Conservation (phyloP, 2,888 invertebrate genomes). For the Meteorus colon region DNA sequence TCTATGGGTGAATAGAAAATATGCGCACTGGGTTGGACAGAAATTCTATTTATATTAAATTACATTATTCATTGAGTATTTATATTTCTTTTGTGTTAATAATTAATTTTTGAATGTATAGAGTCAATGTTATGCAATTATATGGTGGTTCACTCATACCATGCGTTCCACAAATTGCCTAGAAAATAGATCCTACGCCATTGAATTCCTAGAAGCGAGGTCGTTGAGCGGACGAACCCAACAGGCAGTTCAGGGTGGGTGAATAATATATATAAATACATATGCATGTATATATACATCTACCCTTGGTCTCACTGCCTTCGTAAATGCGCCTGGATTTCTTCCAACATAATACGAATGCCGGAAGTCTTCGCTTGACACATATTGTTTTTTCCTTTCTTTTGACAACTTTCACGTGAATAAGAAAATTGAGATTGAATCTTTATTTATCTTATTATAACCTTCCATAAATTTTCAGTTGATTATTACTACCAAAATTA, state of each 20-base stretch:
- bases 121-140: not conserved
- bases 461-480: conserved; percentile 3
- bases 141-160: not conserved
- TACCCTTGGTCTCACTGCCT: conserved; percentile 42
- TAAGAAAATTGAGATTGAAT: not conserved
- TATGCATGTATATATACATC: not conserved
- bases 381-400: not conserved
- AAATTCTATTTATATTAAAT: not conserved
- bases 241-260: conserved; percentile 57
- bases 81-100: not conserved
- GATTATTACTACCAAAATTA: too few relatives aligned
- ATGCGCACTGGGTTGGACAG: not conserved
- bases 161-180: conserved; percentile 29
- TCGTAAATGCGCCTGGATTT: conserved; percentile 46
- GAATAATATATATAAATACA: conserved; percentile 45
- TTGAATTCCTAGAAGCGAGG: conserved; percentile 65
- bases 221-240: conserved; percentile 58
- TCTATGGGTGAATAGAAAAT: not conserved
- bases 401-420: not conserved
- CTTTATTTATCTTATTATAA: not conserved
- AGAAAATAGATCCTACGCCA: conserved; percentile 60
- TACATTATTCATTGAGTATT: not conserved
- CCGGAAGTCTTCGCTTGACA: not conserved
- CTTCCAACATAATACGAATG: conserved; percentile 22
- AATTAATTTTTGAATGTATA: too few relatives aligned